These are phyloP conservation scores for Neosalanx taihuensis DNA, from an alignment of 2,797 vertebrate species.

Conservation along the genomic window DNA sequence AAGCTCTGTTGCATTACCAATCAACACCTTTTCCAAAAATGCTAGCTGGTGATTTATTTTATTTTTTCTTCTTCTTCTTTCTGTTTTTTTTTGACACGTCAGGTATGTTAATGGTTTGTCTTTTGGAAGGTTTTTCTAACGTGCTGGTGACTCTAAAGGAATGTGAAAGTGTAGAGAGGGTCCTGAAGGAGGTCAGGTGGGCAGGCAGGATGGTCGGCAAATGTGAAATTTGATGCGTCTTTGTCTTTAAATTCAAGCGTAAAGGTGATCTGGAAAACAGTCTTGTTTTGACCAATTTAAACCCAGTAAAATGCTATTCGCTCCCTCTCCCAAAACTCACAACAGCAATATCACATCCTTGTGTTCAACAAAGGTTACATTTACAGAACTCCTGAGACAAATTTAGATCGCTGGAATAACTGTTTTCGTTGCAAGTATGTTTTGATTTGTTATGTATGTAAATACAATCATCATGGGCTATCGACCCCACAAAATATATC, in stretches of 20 bases:
- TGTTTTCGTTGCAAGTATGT: neutral
- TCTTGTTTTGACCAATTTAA: neutral
- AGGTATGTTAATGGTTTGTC: constrained; percentile 12
- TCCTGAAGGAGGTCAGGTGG: constrained; percentile 26
- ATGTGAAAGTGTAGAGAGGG: constrained; percentile 57
- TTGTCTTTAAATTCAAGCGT: constrained; percentile 14
- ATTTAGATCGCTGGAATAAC: neutral
- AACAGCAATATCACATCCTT: neutral
- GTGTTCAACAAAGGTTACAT: neutral
- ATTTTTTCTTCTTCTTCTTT: no score
- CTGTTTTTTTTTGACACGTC: constrained; percentile 5
- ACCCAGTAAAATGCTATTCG: neutral
- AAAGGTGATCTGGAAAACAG: constrained; percentile 2
- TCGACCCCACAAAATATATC: neutral
- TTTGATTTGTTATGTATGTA: constrained; percentile 5
- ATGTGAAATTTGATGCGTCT: constrained; percentile 16
- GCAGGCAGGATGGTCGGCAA: constrained; percentile 19
- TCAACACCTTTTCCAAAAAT: constrained; percentile 4
- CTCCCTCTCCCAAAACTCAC: neutral
- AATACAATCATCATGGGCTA: constrained; percentile 3
- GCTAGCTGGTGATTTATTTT: neutral
- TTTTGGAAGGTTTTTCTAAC: constrained; percentile 30
- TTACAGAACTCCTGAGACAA: neutral
- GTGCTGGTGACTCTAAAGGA: constrained; percentile 37
- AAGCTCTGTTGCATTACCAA: constrained; percentile 6